phyloP scores from a whole-genome alignment of 2,797 vertebrate species.

The Rhinophrynus dorsalis region DNA sequence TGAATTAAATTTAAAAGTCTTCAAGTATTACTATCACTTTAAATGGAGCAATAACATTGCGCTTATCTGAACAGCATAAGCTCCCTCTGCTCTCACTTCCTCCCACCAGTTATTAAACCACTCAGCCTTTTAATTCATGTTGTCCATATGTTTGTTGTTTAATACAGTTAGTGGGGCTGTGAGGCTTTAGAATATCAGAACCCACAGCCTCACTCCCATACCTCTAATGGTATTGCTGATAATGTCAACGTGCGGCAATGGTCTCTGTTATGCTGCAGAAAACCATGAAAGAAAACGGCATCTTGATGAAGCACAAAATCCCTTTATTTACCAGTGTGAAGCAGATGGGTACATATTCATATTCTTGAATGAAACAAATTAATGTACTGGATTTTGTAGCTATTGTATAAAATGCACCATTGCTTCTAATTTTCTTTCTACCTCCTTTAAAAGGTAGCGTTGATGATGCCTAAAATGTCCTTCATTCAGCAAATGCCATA shows the following conservation, averaged over 20 bases:
- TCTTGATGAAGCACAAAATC: neutral
- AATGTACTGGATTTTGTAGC: constrained; percentile 41
- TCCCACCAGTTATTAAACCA: neutral
- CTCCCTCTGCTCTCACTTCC: neutral
- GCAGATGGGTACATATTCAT: constrained; percentile 34
- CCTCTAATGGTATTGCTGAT: neutral
- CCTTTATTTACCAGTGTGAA: constrained; percentile 31
- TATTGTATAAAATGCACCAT: constrained; percentile 38
- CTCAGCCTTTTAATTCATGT: neutral
- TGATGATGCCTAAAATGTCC: constrained; percentile 44
- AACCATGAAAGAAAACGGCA: neutral
- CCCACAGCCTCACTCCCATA: neutral
- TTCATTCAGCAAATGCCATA: constrained; percentile 35
- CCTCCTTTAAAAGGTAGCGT: constrained; percentile 31
- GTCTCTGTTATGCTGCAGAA: neutral
- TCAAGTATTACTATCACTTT: too few relatives aligned
- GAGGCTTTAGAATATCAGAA: neutral
- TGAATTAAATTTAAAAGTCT: too few relatives aligned
- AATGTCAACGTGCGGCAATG: neutral
- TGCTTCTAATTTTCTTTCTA: constrained; percentile 30
- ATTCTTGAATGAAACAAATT: constrained; percentile 26
- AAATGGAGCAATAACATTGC: neutral
- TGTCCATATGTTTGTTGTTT: neutral
- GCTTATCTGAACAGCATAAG: neutral
- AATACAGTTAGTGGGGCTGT: neutral